phyloP scores from a whole-genome alignment of 1,140 invertebrate species.

The Euura lappo region DNA sequence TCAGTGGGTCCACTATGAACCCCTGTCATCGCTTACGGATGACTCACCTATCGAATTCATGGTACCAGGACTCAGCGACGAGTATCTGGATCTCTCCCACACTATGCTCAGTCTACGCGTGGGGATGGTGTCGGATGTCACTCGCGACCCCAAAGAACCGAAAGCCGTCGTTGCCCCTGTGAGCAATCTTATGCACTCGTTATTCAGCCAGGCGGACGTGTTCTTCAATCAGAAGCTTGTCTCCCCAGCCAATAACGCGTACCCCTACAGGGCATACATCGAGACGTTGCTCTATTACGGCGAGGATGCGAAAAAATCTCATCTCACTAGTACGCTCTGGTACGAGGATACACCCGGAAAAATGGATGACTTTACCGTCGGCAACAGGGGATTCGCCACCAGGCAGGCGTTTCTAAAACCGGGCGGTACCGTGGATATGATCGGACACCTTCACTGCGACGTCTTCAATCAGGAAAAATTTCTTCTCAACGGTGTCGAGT shows the following conservation, averaged over 20 bases:
- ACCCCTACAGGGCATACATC: constrained; percentile 56
- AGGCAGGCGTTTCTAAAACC: background rate
- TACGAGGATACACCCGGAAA: constrained; percentile 25
- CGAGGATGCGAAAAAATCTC: constrained; percentile 44
- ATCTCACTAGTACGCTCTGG: constrained; percentile 43
- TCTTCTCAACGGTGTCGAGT: constrained; percentile 48
- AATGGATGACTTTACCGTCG: constrained; percentile 19
- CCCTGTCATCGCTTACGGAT: constrained; percentile 46
- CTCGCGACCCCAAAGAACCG: too few species aligned
- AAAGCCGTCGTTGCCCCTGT: too few species aligned
- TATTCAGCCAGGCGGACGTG: constrained; percentile 44
- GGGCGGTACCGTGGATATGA: constrained; percentile 20
- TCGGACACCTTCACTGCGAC: constrained; percentile 16
- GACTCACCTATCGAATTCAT: constrained; percentile 14
- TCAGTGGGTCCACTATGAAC: constrained; percentile 44
- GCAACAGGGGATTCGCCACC: constrained; percentile 13
- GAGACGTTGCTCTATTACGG: constrained; percentile 54
- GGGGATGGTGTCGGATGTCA: too few species aligned
- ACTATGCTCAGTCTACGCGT: too few species aligned
- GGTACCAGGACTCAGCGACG: too few species aligned
- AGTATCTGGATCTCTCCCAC: constrained; percentile 34
- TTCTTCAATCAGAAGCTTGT: constrained; percentile 46
- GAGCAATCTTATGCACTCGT: constrained; percentile 54
- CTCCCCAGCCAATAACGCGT: constrained; percentile 50
- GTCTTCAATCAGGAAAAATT: constrained; percentile 43